A percentile compares a stretch with the other conserved stretches of the same genome.
phyloP scores from a whole-genome alignment of 2,113 vertebrate genomes.

The Rana temporaria region DNA sequence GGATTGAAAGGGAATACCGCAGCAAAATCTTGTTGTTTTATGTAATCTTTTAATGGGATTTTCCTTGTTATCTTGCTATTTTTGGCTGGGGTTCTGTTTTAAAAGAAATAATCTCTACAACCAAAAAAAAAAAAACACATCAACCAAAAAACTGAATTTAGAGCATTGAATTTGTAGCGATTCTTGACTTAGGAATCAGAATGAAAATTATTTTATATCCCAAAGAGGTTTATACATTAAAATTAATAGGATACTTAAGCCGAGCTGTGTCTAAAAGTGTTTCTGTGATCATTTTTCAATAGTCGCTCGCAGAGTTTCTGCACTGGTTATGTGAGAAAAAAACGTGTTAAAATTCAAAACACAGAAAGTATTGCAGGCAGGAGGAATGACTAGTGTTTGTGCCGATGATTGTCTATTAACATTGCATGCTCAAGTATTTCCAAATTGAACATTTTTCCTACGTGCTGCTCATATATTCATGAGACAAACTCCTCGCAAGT shows the following conservation, averaged over 20 bases:
- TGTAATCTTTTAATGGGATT: no score
- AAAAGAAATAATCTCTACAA: background rate
- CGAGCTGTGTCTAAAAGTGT: background rate
- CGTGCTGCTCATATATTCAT: background rate
- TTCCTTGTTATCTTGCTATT: no score
- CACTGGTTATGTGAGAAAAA: background rate
- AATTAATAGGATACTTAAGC: conserved; percentile 38
- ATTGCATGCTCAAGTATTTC: background rate
- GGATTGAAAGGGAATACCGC: no score
- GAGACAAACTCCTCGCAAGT: background rate
- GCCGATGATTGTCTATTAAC: conserved; percentile 28
- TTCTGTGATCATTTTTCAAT: conserved; percentile 39
- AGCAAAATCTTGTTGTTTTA: no score
- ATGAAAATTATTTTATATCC: conserved; percentile 40
- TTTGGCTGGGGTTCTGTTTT: no score
- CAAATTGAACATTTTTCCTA: background rate
- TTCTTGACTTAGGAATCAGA: conserved; percentile 12
- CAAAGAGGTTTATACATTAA: conserved; percentile 33
- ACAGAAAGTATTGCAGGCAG: background rate
- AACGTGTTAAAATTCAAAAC: conserved; percentile 13
- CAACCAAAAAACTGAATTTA: conserved; percentile 5
- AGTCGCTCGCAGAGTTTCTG: conserved; percentile 21
- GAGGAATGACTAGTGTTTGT: conserved; percentile 16
- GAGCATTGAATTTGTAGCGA: background rate
- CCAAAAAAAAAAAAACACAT: background rate